Evolutionary conservation across 1,140 invertebrate species (phyloP), one percentile per base, ranked within the genome.

Genomic region (Ceratosolen solmsi): DNA sequence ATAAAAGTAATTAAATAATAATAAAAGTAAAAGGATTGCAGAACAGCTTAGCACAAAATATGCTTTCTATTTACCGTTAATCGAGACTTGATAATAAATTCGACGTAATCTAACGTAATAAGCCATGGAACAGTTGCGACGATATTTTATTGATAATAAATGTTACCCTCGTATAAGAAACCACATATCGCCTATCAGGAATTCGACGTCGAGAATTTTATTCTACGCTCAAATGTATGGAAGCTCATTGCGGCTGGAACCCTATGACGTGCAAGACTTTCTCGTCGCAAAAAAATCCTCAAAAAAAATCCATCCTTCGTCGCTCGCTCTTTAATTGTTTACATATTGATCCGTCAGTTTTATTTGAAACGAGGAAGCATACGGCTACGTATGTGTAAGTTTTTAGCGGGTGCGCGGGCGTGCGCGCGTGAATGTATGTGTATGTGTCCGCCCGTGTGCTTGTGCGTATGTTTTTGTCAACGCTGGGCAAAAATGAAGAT

Each of bases 341-440:
- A 33, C 33, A 33, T 63, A 33, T 63, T 27, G 58, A 63, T n/a
- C 1, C 33, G 30, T 33, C 60, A 33, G 20, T 2, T 41, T n/a
- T 68, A n/a, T n/a, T 70, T n/a, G 20, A 70, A 41, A 70, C 41
- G 49, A 25, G 38, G 25, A 60, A 33, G 56, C 41, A 76, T 76
- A 51, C 17, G 11, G 25, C 2, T 77, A 30, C 51, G 17, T 65
- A 63, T 46, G 2, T 75, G 22, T 25, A n/a, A 3, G n/a, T n/a
- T n/a, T n/a, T n/a, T n/a, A n/a, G n/a, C n/a, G n/a, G n/a, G n/a
- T n/a, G n/a, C n/a, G n/a, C n/a, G n/a, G n/a, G n/a, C n/a, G n/a
- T n/a, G n/a, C n/a, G n/a, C n/a, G n/a, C n/a, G n/a, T n/a, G n/a
- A n/a, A n/a, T n/a, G n/a, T n/a, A n/a, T n/a, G n/a, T n/a, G n/a